Percentiles rank a stretch among this genome's conserved stretches.
phyloP scores from a whole-genome alignment of 2,113 vertebrate species.

The Protomyctophum bolini region DNA sequence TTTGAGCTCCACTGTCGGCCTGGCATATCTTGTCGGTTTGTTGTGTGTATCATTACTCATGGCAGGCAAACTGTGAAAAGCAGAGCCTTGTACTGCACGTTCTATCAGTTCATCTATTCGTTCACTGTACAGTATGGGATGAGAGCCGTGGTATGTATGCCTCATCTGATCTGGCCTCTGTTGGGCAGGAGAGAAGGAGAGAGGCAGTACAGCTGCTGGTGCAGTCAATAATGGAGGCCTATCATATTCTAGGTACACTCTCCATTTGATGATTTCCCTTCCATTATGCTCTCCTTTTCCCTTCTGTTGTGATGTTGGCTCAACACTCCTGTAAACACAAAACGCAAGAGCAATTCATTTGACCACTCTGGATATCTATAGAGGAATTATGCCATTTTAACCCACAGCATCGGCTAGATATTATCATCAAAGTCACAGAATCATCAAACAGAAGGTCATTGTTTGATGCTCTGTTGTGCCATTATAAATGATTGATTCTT shows the following conservation, averaged over 20 bases:
- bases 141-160: not conserved
- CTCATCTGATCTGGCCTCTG: constrained; percentile 31
- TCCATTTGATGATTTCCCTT: constrained; percentile 28
- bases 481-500: not conserved
- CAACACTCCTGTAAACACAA: constrained; percentile 17
- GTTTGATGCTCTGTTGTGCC: not conserved
- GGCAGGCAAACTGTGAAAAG: not conserved
- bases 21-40: constrained; percentile 3
- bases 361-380: constrained; percentile 24
- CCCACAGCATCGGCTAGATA: constrained; percentile 12
- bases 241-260: constrained; percentile 30
- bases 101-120: not conserved
- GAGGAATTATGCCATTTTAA: constrained; percentile 20
- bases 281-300: constrained; percentile 35
- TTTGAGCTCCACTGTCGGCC: not conserved
- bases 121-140: not conserved
- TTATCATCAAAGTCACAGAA: constrained; percentile 1
- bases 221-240: constrained; percentile 16
- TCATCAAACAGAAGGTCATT: constrained; percentile 11
- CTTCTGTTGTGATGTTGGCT: constrained; percentile 25
- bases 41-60: constrained; percentile 1
- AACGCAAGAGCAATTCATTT: constrained; percentile 7
- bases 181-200: not conserved
- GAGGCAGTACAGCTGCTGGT: not conserved
- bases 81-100: not conserved